A percentile compares a stretch with the other conserved stretches of the same genome.
These are phyloP conservation scores for Syngnathus scovelli DNA, from an alignment of 2,113 vertebrate species.

Conservation along the genomic window DNA sequence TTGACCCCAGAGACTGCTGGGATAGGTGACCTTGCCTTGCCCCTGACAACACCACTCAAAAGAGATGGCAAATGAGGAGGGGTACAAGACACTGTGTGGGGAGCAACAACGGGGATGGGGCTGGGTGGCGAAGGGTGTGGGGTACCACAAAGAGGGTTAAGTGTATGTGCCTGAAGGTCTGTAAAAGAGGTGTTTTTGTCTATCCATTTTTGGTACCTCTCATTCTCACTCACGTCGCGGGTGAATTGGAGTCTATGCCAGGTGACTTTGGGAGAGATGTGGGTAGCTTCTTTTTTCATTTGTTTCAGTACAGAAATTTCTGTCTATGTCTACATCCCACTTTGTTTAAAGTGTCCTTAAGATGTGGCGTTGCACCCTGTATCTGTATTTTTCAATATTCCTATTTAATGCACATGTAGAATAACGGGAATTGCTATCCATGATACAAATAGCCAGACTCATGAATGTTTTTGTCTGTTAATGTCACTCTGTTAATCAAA, in stretches of 20 bases:
- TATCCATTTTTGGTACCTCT: not conserved
- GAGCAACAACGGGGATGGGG: not conserved
- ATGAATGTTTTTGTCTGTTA: too few species aligned
- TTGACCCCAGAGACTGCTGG: slow-evolving; percentile 26
- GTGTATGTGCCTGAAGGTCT: slow-evolving; percentile 25
- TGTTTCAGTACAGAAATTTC: too few species aligned
- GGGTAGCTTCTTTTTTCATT: too few species aligned
- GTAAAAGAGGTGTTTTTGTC: slow-evolving; percentile 5
- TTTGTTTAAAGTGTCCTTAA: too few species aligned
- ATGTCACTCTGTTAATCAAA: too few species aligned
- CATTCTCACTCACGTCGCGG: not conserved
- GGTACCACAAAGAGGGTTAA: slow-evolving; percentile 19
- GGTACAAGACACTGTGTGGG: not conserved
- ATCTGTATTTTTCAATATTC: too few species aligned
- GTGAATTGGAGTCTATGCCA: not conserved
- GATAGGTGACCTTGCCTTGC: slow-evolving; percentile 25
- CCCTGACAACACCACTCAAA: slow-evolving; percentile 39
- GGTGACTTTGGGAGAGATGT: too few species aligned
- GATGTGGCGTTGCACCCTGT: too few species aligned
- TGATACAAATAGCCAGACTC: too few species aligned
- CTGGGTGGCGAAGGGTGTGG: not conserved
- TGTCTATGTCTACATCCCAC: not conserved
- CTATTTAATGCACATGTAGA: too few species aligned
- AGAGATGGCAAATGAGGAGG: slow-evolving; percentile 15
- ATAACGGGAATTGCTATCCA: too few species aligned